These are phyloP conservation scores for Dendrolimus kikuchii DNA, from an alignment of 1,140 invertebrate species.

Conservation along the genomic window DNA sequence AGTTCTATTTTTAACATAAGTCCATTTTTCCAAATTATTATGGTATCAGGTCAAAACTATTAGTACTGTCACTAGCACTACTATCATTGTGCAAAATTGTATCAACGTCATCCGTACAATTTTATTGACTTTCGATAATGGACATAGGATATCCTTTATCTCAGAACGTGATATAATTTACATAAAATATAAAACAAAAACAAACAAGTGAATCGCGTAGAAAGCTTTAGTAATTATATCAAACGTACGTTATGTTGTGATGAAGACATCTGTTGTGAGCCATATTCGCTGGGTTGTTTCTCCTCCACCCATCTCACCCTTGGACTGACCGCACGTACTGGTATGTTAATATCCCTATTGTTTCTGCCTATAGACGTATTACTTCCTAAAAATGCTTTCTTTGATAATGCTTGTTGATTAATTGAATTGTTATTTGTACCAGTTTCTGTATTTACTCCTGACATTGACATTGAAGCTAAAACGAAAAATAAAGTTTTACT, in stretches of 20 bases:
- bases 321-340: slow-evolving; percentile 67
- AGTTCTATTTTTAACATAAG: too few species aligned
- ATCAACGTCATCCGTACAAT: too few species aligned
- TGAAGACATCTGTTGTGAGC: slow-evolving; percentile 49
- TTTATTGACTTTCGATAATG: too few species aligned
- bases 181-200: too few species aligned
- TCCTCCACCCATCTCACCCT: slow-evolving; percentile 66
- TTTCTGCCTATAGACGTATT: slow-evolving; percentile 62
- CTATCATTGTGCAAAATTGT: too few species aligned
- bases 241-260: slow-evolving; percentile 63
- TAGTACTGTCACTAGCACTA: too few species aligned
- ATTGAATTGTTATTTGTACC: slow-evolving; percentile 44
- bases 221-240: not conserved
- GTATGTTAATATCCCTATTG: slow-evolving; percentile 64
- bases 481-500: slow-evolving; percentile 9
- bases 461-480: slow-evolving; percentile 72
- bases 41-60: too few species aligned
- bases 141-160: too few species aligned
- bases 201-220: too few species aligned
- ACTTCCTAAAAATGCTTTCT: slow-evolving; percentile 67
- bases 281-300: slow-evolving; percentile 50
- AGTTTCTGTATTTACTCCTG: slow-evolving; percentile 60
- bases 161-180: too few species aligned
- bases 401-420: slow-evolving; percentile 64
- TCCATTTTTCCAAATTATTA: too few species aligned